Conservation (phyloP, 1,140 invertebrate species). For the Cyphomyrmex costatus region DNA sequence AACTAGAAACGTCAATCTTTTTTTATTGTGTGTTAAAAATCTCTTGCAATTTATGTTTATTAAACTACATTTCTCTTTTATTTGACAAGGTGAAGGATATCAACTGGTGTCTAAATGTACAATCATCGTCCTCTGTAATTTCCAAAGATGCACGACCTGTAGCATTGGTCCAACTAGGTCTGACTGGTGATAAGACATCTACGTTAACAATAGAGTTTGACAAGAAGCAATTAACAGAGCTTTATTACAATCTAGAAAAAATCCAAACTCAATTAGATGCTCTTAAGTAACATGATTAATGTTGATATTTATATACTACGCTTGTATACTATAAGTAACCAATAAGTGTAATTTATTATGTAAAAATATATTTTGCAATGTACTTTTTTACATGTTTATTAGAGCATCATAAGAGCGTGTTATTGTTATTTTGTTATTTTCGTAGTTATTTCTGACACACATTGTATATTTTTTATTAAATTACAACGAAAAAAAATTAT, state of each 20-base stretch:
- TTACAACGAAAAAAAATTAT: neutral
- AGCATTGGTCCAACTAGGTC: conserved; percentile 79
- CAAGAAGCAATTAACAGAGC: conserved; percentile 77
- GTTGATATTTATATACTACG: neutral
- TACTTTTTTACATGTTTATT: conserved; percentile 21
- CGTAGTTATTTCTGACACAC: neutral
- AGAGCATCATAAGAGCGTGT: neutral
- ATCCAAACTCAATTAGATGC: conserved; percentile 83
- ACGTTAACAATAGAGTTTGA: conserved; percentile 82
- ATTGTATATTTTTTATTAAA: conserved; percentile 18
- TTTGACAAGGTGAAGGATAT: conserved; percentile 78
- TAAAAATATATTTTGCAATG: conserved; percentile 58
- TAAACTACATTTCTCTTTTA: conserved; percentile 33
- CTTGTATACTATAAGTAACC: neutral
- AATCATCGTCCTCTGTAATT: conserved; percentile 79
- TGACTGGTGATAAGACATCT: conserved; percentile 71
- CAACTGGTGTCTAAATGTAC: conserved; percentile 82
- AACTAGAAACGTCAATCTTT: neutral
- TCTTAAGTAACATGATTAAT: conserved; percentile 77
- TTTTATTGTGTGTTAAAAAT: neutral
- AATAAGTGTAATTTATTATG: conserved; percentile 12
- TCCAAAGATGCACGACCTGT: conserved; percentile 78
- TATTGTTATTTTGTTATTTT: no score
- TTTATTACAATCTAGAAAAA: conserved; percentile 81
- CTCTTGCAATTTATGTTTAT: neutral